Evolutionary conservation across 2,797 vertebrate species (phyloP), one percentile per base, ranked within the genome.

Genomic region (Tragelaphus oryx): DNA sequence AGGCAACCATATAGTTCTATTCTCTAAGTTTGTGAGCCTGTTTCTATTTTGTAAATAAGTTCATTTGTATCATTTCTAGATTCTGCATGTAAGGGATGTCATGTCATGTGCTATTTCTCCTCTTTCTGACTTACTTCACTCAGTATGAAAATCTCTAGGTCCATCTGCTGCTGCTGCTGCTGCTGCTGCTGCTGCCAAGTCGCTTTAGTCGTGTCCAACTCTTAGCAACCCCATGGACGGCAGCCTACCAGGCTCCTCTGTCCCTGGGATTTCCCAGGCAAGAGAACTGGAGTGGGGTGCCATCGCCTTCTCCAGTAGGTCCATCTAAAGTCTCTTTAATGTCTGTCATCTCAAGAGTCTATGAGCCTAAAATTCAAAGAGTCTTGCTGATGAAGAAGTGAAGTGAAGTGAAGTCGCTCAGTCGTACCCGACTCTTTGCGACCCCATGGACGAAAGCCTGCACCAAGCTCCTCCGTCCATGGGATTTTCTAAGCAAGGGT

Each of bases 351-450:
- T 57, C 18, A 87, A 83, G 93, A 75, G 3, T 37, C 11, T 33
- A 8, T 57, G 28, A 93, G 3, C 28, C 3, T 91, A 48, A 84
- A 94, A 65, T 71, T 68, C 81, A 74, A 82, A 95, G 48, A 94
- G 7, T 2, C 14, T 41, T 50, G 33, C 20, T 6, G 44, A n/a
- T 44, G 62, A 59, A 81, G 48, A 17, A n/a, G 44, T 46, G 44
- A 46, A 46, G 44, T 46, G 2, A 46, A 46, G 9, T 46, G 44
- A 46, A 46, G 44, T 46, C 9, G 44, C 9, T 46, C 44, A 46
- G 44, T 46, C 9, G 2, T 46, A 46, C 44, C 44, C 2, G 44
- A 46, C 44, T 46, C 9, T 46, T 46, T 46, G 9, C 9, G 9
- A 46, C 9, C 44, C 44, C 44, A 46, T 46, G 44, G 44, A 46